Conservation (phyloP, 2,113 vertebrate species). For the Monarcha castaneiventris region DNA sequence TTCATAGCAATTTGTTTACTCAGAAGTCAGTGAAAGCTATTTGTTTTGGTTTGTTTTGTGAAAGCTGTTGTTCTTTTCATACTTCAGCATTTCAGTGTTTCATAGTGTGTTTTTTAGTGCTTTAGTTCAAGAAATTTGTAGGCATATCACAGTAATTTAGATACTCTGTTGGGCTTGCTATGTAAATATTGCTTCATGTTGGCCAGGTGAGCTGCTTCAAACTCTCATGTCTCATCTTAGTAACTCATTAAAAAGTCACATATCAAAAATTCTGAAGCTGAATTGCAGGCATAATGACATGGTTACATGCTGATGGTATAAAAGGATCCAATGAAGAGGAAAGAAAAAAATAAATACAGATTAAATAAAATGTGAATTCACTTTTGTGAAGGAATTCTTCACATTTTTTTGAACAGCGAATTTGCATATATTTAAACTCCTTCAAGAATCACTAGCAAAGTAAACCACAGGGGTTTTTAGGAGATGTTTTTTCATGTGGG, state of each 20-base stretch:
- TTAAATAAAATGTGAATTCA: background rate
- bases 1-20: background rate
- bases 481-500: background rate
- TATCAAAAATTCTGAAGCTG: background rate
- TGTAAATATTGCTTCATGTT: background rate
- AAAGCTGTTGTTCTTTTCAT: background rate
- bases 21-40: background rate
- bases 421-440: background rate
- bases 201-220: background rate
- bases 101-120: background rate
- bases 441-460: background rate
- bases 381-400: background rate
- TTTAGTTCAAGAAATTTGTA: background rate
- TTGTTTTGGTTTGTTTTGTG: background rate
- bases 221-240: background rate
- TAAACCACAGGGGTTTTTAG: background rate
- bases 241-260: background rate
- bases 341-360: background rate
- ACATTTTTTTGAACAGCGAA: background rate
- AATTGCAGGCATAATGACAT: background rate
- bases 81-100: background rate
- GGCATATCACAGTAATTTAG: background rate
- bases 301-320: background rate
- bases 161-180: background rate
- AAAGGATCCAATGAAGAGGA: background rate